A percentile compares a stretch with the other conserved stretches of the same genome.
These are phyloP conservation scores for Drosophila histrio DNA, from an alignment of 2,888 invertebrate genomes.

Conservation along the genomic window DNA sequence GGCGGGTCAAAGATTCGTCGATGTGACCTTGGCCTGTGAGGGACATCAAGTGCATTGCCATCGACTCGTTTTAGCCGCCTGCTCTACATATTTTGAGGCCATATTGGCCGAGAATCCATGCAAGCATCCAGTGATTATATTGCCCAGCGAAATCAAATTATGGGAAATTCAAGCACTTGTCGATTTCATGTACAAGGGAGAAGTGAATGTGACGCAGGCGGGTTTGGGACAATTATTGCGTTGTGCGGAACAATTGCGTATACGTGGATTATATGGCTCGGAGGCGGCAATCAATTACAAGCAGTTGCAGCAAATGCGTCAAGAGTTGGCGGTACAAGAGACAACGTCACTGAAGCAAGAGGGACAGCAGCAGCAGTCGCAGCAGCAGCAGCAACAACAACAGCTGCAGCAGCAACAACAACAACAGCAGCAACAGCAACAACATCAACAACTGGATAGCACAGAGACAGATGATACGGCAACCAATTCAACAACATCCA, in stretches of 20 bases:
- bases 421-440: slow-evolving; percentile 16
- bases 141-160: slow-evolving; percentile 93
- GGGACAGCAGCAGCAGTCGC: slow-evolving; percentile 8
- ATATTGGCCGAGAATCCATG: slow-evolving; percentile 92
- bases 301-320: slow-evolving; percentile 77
- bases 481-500: slow-evolving; percentile 75
- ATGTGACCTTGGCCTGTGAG: slow-evolving; percentile 95
- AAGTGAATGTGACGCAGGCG: slow-evolving; percentile 94
- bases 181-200: slow-evolving; percentile 96
- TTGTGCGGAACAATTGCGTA: slow-evolving; percentile 93
- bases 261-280: slow-evolving; percentile 87
- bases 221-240: slow-evolving; percentile 92
- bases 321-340: slow-evolving; percentile 34
- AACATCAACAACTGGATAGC: slow-evolving; percentile 52
- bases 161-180: slow-evolving; percentile 94
- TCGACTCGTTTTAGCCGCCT: slow-evolving; percentile 93
- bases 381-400: slow-evolving; percentile 1
- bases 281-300: slow-evolving; percentile 83
- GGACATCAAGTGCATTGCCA: slow-evolving; percentile 93
- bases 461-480: slow-evolving; percentile 74
- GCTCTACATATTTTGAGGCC: slow-evolving; percentile 93
- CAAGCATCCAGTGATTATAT: slow-evolving; percentile 92
- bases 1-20: slow-evolving; percentile 88
- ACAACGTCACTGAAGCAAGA: slow-evolving; percentile 4
- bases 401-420: slow-evolving; percentile 2